Evolutionary conservation across 2,113 vertebrate species (phyloP).

Genomic region (Notarius quadriscutis): DNA sequence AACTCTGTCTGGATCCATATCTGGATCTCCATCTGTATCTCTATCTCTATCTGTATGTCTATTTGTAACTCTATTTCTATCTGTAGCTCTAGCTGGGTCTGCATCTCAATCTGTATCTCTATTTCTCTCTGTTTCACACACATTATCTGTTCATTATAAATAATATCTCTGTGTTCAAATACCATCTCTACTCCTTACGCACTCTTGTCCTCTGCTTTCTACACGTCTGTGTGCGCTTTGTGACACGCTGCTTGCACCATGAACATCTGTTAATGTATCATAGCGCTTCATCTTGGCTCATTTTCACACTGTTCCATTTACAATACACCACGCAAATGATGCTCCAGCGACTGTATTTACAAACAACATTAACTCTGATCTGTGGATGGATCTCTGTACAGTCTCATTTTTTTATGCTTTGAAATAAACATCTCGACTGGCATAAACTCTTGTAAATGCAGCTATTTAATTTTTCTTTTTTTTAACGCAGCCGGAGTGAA

Average conservation of each 20-base stretch:
- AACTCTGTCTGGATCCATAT: not conserved
- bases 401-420: not conserved
- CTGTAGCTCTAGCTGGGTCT: not conserved
- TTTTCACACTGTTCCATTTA: conserved; percentile 39
- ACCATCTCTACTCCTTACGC: not conserved
- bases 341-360: conserved; percentile 28
- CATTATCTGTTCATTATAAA: not conserved
- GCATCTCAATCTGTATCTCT: not conserved
- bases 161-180: not conserved
- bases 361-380: conserved; percentile 41
- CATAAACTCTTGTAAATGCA: conserved; percentile 42
- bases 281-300: conserved; percentile 27
- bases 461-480: conserved; percentile 54
- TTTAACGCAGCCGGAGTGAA: conserved; percentile 12
- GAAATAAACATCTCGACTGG: conserved; percentile 2
- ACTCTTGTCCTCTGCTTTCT: not conserved
- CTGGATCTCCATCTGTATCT: not conserved
- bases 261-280: conserved; percentile 40
- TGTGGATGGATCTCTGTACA: conserved; percentile 14
- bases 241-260: not conserved
- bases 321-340: conserved; percentile 42
- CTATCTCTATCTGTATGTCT: too few relatives aligned
- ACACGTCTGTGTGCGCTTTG: not conserved
- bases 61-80: not conserved
- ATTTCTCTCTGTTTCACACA: not conserved